phyloP scores from a whole-genome alignment of 2,797 vertebrate genomes.

The Acanthurus leucopareius region DNA sequence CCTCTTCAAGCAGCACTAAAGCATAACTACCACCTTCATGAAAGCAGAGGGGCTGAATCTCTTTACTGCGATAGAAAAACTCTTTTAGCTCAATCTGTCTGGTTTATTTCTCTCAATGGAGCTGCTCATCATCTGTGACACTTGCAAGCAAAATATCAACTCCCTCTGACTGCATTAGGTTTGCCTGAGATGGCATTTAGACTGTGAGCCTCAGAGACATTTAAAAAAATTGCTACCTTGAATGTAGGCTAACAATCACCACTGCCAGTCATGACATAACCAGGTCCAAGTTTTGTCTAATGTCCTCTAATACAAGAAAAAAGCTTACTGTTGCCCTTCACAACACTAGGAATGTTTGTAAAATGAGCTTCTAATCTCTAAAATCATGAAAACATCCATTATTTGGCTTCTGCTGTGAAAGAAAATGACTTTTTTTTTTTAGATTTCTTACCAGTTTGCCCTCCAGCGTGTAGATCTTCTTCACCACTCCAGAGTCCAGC shows the following conservation, averaged over 20 bases:
- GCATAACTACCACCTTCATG: not conserved
- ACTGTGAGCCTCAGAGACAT: not conserved
- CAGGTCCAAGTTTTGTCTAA: not conserved
- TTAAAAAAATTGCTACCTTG: not conserved
- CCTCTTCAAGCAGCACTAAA: not conserved
- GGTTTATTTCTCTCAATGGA: conserved; percentile 14
- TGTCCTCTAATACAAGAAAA: not conserved
- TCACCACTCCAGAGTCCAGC: conserved; percentile 96
- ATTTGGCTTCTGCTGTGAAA: not conserved
- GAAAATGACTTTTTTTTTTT: not conserved
- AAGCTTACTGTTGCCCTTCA: not conserved
- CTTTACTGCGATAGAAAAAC: not conserved
- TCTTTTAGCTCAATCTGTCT: not conserved
- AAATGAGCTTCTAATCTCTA: not conserved
- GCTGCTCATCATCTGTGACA: conserved; percentile 14
- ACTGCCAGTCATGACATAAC: not conserved
- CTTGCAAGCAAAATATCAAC: conserved; percentile 11
- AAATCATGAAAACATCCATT: not conserved
- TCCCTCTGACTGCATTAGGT: not conserved
- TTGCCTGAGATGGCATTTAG: not conserved
- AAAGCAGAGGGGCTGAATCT: not conserved
- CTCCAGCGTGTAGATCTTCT: conserved; percentile 95
- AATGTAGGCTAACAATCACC: not conserved
- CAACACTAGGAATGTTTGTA: not conserved
- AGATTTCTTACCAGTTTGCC: conserved; percentile 92